Base-by-base conservation (phyloP, 1,140 invertebrate species). In the Hypsibius dujardini region DNA sequence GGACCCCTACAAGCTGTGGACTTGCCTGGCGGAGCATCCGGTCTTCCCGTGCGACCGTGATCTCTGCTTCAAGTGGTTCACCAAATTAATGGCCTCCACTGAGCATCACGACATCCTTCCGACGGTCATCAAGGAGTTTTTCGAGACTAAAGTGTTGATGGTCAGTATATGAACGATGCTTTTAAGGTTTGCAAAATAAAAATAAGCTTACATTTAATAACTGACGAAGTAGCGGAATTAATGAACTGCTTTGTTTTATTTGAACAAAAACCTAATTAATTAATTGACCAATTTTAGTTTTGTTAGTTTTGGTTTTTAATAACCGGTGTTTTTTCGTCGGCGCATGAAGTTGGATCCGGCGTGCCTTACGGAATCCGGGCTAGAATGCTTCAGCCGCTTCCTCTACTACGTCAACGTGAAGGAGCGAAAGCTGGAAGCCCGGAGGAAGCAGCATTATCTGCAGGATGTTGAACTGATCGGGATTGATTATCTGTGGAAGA, bases 51-150 rank as follows among this genome's bases (percentile, higher is more conserved):
- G 87, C 1, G 95, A 98, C 80, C 84, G 93, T 59, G 94, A 98
- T 80, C 89, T 92, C 1, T 97, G 94, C 81, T 98, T 97, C 81
- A 91, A 92, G 76, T 97, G 94, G 94, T 97, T 97, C 81, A 92
- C 92, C n/a, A 12, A 45, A 45, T 42, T 67, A 42, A 67, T 67
- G 62, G 50, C n/a, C 50, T 15, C 12, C 45, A 42, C 12, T 7
- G 42, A 12, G 7, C 12, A 67, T 3, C 62, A 12, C 7, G 62
- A 67, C 42, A 15, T 67, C 12, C 12, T 7, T 15, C 62, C 12
- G 12, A 42, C 3, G 3, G 42, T 7, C 3, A 67, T 67, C 12
- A 67, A 67, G 42, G 12, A 12, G 3, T 67, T 67, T 42, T 67
- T 15, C 62, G 62, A 67, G 45, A 15, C 62, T 3, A 12, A 67